These are phyloP conservation scores for Microplitis manilae DNA, from an alignment of 2,888 invertebrate species.

Conservation along the genomic window DNA sequence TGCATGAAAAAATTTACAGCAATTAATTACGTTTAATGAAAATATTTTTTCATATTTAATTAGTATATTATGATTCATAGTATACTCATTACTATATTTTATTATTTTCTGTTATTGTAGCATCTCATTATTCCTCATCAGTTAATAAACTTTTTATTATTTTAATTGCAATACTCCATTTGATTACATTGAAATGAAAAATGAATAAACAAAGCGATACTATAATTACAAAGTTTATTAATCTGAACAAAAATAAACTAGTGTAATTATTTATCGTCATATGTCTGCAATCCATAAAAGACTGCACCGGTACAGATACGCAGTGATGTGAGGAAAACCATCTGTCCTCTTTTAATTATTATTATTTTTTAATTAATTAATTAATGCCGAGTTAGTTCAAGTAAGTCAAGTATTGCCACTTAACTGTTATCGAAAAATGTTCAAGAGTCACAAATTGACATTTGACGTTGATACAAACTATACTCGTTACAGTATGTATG, in stretches of 20 bases:
- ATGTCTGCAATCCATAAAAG: not conserved
- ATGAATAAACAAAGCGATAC: not conserved
- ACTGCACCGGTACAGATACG: not conserved
- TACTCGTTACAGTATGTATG: conserved; percentile 9
- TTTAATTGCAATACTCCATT: too few relatives aligned
- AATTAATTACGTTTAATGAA: not conserved
- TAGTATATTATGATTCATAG: not conserved
- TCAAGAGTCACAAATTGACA: conserved; percentile 39
- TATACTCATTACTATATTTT: too few relatives aligned
- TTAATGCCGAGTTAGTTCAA: conserved; percentile 18
- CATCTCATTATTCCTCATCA: too few relatives aligned
- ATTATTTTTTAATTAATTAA: not conserved
- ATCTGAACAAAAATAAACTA: not conserved
- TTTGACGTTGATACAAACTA: conserved; percentile 19
- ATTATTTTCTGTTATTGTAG: too few relatives aligned
- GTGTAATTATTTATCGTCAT: conserved; percentile 8
- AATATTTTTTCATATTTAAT: not conserved
- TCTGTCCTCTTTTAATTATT: not conserved
- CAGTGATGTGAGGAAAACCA: not conserved
- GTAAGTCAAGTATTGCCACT: conserved; percentile 52
- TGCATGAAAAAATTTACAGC: not conserved
- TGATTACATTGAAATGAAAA: too few relatives aligned
- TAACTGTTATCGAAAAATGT: conserved; percentile 38
- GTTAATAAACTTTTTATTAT: too few relatives aligned
- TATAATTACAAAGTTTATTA: not conserved